phyloP scores from a whole-genome alignment of 2,888 invertebrate genomes.

The Pecten maximus region DNA sequence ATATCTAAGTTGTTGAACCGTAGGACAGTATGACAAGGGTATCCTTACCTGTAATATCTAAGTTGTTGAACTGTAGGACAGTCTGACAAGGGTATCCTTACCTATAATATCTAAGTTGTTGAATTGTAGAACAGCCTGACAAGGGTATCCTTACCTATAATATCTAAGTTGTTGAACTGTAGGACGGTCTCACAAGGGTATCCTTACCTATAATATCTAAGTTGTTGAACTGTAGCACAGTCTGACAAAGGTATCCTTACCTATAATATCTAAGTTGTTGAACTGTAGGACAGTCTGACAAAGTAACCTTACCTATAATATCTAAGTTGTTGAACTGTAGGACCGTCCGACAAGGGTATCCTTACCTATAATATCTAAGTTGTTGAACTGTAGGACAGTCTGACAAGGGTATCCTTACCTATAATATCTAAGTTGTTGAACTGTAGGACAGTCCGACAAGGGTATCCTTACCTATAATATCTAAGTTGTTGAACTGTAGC shows the following conservation, averaged over 20 bases:
- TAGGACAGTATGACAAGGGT: not conserved
- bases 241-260: not conserved
- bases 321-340: not conserved
- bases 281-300: not conserved
- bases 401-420: not conserved
- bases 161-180: not conserved
- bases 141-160: not conserved
- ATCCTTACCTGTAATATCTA: not conserved
- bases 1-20: not conserved
- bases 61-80: not conserved
- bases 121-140: no score
- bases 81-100: no score
- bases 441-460: not conserved
- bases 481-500: not conserved
- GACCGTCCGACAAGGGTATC: not conserved
- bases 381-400: not conserved
- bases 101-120: not conserved
- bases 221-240: not conserved
- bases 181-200: no score
- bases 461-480: not conserved
- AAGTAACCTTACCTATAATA: not conserved
- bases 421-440: conserved; percentile 3
- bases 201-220: not conserved
- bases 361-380: not conserved
- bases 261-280: not conserved